These are phyloP conservation scores for Temnothorax rugatulus DNA, from an alignment of 2,888 invertebrate species.

Conservation along the genomic window DNA sequence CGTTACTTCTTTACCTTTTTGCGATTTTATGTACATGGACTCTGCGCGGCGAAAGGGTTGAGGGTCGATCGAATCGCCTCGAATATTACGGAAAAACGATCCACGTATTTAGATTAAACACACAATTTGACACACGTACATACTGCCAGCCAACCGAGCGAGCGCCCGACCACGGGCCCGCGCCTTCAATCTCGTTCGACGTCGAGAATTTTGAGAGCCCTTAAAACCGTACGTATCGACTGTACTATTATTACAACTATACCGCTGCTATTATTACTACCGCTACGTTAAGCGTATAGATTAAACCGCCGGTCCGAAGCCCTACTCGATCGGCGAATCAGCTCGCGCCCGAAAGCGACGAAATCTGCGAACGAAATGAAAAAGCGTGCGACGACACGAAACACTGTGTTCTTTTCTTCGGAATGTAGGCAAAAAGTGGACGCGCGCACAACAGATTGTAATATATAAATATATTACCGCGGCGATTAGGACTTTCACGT, in stretches of 20 bases:
- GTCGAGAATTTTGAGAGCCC: conserved; percentile 28
- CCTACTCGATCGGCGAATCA: conserved; percentile 22
- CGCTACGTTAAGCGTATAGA: conserved; percentile 42
- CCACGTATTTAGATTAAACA: conserved; percentile 72
- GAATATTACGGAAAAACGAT: conserved; percentile 58
- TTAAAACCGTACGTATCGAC: conserved; percentile 51
- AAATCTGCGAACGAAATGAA: too few species aligned
- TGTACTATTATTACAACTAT: conserved; percentile 29
- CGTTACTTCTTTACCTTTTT: not conserved
- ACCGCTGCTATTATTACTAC: conserved; percentile 33
- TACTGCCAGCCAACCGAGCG: conserved; percentile 73
- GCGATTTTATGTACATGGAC: not conserved
- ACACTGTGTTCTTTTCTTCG: conserved; percentile 64
- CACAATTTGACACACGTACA: conserved; percentile 55
- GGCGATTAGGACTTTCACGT: not conserved
- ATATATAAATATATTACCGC: conserved; percentile 24
- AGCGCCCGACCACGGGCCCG: conserved; percentile 38
- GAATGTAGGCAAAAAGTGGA: conserved; percentile 3
- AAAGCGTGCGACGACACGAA: not conserved
- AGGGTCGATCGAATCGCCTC: conserved; percentile 33
- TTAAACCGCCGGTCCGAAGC: conserved; percentile 30
- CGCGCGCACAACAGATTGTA: conserved; percentile 53
- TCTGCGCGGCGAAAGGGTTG: conserved; percentile 34
- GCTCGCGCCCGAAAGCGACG: not conserved
- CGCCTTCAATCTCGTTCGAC: conserved; percentile 46